Conservation (phyloP, 2,113 vertebrate species). For the Phoenicopterus ruber region DNA sequence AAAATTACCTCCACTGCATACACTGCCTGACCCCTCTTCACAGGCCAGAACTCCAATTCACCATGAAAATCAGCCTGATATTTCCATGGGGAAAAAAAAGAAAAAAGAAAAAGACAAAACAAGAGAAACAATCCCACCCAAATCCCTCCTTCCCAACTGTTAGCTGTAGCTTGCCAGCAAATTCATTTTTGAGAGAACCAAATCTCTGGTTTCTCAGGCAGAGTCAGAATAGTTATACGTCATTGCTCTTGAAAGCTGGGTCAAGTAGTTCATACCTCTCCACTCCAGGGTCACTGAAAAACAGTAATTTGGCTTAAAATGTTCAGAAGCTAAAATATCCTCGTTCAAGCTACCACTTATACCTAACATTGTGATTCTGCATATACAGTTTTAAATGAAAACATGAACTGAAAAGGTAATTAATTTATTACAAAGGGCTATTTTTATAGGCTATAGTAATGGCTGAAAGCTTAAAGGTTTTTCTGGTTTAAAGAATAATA, state of each 20-base stretch:
- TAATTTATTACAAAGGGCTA: slow-evolving; percentile 43
- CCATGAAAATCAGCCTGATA: not conserved
- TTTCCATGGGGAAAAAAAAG: not conserved
- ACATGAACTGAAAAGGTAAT: slow-evolving; percentile 11
- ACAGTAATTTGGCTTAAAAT: not conserved
- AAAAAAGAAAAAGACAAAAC: not conserved
- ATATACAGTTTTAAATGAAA: not conserved
- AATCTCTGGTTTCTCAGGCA: not conserved
- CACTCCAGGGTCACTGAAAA: not conserved
- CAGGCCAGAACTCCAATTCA: not conserved
- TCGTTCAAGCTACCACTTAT: not conserved
- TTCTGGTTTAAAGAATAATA: slow-evolving; percentile 39
- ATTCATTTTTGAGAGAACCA: not conserved
- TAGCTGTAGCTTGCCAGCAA: not conserved
- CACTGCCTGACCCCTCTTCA: not conserved
- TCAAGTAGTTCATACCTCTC: not conserved
- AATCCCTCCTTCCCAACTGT: not conserved
- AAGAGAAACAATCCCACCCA: not conserved
- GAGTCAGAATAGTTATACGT: not conserved
- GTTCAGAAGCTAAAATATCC: not conserved
- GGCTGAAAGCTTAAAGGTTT: not conserved
- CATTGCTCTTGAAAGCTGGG: not conserved
- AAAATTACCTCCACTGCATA: not conserved
- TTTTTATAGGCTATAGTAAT: not conserved
- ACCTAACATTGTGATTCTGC: not conserved